Evolutionary conservation across 2,888 invertebrate species (phyloP), one percentile per base, ranked within the genome.

Genomic region (Eristalinus aeneus): DNA sequence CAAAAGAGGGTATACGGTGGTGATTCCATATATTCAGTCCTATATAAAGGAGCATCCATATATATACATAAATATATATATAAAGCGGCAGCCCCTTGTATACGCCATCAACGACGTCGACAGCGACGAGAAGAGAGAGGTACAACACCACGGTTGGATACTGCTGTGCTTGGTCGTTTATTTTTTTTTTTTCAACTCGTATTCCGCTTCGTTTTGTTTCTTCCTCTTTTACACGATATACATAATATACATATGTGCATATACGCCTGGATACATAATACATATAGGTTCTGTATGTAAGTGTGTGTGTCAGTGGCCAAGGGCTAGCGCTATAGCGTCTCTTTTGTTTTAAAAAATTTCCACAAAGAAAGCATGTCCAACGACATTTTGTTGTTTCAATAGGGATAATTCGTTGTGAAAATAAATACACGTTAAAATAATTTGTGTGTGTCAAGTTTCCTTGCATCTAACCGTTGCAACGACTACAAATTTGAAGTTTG

Each of bases 281-380:
- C 73, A 85, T 72, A 76, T 31, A 71, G 61, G 63, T 64, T 56
- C 53, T 73, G 67, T 85, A 60, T 77, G 68, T 54, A 76, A 34
- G 74, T 75, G 81, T 85, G 89, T 46, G 46, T 89, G 83, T 88
- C 90, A 89, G 90, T 90, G 90, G 89, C 90, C 90, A 90, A 90
- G 90, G 90, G 90, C 90, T 90, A 90, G 86, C 86, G 81, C 85
- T 86, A 81, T 86, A 86, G 90, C 90, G 88, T 88, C 88, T 89
- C 89, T 89, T 89, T 89, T 89, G 88, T 89, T 88, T 88, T 88
- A 88, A 88, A 86, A 88, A 88, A 88, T 82, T 80, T 88, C 87
- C 81, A 88, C 88, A 86, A 83, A 86, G 78, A 88, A 88, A 86
- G 81, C 80, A 80, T 87, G 85, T 88, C 88, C 85, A 88, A 88